Percentiles rank a stretch among this genome's conserved stretches.
Conservation (phyloP, 2,888 invertebrate genomes). For the Phrixothrix hirtus region DNA sequence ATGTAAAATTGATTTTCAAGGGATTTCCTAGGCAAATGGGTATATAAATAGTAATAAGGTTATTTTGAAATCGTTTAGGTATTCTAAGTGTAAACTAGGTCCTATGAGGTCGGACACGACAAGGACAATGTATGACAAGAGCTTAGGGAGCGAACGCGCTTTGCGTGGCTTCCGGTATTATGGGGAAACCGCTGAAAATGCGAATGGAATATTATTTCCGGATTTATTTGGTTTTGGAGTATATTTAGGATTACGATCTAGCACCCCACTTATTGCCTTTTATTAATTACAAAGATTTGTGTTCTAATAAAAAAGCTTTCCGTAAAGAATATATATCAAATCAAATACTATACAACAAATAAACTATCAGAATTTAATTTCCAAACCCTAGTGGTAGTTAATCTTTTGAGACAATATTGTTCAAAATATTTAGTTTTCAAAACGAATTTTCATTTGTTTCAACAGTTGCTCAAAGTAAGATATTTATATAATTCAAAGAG, state of each 20-base stretch:
- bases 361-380: no score
- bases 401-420: no score
- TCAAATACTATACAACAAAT: no score
- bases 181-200: constrained; percentile 31
- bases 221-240: constrained; percentile 32
- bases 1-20: constrained; percentile 17
- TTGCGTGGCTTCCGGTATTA: constrained; percentile 31
- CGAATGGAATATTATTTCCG: constrained; percentile 36
- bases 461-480: no score
- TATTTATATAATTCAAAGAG: no score
- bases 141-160: constrained; percentile 32
- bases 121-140: constrained; percentile 35
- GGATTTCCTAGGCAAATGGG: constrained; percentile 12
- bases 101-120: constrained; percentile 30
- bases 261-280: constrained; percentile 22
- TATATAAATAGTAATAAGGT: constrained; percentile 23
- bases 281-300: constrained; percentile 23
- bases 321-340: no score
- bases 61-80: constrained; percentile 32
- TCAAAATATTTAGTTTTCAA: no score
- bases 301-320: no score
- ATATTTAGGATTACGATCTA: constrained; percentile 29
- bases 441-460: no score
- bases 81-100: constrained; percentile 33
- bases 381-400: no score